Percentiles rank a stretch among this genome's conserved stretches.
Conservation (phyloP, 2,888 invertebrate species). For the Portevinia maculata region DNA sequence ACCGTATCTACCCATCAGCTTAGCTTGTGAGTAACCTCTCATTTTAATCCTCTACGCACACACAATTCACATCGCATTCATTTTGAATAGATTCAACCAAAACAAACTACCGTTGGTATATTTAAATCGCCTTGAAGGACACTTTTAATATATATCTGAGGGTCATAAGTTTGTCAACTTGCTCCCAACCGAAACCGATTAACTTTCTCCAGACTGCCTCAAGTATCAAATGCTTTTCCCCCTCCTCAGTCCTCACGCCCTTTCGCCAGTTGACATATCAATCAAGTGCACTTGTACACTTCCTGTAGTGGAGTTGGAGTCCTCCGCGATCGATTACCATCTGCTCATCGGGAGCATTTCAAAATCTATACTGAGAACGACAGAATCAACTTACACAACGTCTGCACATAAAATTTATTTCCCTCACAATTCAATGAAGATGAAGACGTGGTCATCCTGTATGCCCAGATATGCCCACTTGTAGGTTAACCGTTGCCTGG, state of each 20-base stretch:
- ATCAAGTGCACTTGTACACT: constrained; percentile 68
- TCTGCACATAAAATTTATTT: constrained; percentile 56
- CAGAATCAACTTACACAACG: constrained; percentile 34
- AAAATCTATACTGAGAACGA: constrained; percentile 23
- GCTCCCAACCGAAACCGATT: constrained; percentile 46
- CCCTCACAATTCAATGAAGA: constrained; percentile 25
- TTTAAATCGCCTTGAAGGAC: constrained; percentile 63
- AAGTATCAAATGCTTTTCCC: constrained; percentile 51
- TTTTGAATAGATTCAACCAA: constrained; percentile 22
- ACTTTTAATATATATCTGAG: constrained; percentile 44
- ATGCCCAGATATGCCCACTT: constrained; percentile 11
- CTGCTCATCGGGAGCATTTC: constrained; percentile 62
- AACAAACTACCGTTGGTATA: constrained; percentile 41
- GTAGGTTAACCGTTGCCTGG: constrained; percentile 64
- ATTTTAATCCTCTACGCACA: constrained; percentile 40
- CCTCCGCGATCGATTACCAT: constrained; percentile 58
- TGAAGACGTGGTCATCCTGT: constrained; percentile 20
- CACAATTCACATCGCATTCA: constrained; percentile 11
- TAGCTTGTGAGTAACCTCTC: constrained; percentile 12
- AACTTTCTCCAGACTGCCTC: constrained; percentile 56
- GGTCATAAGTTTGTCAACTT: constrained; percentile 42
- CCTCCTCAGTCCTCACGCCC: constrained; percentile 8
- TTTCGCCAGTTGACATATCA: constrained; percentile 64
- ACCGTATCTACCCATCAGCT: constrained; percentile 33
- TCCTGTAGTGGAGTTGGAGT: constrained; percentile 40